Evolutionary conservation across 2,888 invertebrate genomes (phyloP).

Genomic region (Reticulitermes lucifugus): DNA sequence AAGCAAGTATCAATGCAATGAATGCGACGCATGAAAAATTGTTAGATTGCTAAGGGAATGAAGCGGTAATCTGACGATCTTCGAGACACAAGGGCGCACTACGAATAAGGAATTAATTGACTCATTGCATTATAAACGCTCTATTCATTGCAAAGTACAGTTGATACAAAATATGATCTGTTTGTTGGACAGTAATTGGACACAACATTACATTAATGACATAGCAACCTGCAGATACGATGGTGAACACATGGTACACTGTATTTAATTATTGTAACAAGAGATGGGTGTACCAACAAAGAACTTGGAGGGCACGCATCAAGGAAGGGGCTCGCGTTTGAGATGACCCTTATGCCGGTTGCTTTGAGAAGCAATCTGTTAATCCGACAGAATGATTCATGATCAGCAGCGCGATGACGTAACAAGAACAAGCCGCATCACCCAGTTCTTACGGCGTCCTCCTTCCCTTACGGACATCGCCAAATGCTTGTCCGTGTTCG

Average conservation of each 20-base stretch:
- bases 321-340: neutral
- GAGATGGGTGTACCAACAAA: neutral
- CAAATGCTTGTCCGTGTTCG: slow-evolving; percentile 31
- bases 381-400: slow-evolving; percentile 43
- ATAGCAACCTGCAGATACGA: neutral
- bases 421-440: slow-evolving; percentile 8
- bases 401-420: slow-evolving; percentile 33
- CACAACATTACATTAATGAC: neutral
- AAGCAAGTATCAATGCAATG: too few species aligned
- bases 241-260: neutral
- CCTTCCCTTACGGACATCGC: slow-evolving; percentile 5
- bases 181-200: neutral
- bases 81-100: too few species aligned
- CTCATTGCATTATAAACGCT: neutral
- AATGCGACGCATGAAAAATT: too few species aligned
- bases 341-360: slow-evolving; percentile 6
- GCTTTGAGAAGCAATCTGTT: slow-evolving; percentile 38
- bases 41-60: too few species aligned
- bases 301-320: neutral
- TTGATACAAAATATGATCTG: neutral
- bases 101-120: neutral
- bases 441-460: slow-evolving; percentile 8
- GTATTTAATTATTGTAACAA: slow-evolving; percentile 24
- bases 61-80: too few species aligned
- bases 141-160: neutral